Evolutionary conservation across 2,113 vertebrate genomes (phyloP).

Genomic region (Leiothrix lutea): DNA sequence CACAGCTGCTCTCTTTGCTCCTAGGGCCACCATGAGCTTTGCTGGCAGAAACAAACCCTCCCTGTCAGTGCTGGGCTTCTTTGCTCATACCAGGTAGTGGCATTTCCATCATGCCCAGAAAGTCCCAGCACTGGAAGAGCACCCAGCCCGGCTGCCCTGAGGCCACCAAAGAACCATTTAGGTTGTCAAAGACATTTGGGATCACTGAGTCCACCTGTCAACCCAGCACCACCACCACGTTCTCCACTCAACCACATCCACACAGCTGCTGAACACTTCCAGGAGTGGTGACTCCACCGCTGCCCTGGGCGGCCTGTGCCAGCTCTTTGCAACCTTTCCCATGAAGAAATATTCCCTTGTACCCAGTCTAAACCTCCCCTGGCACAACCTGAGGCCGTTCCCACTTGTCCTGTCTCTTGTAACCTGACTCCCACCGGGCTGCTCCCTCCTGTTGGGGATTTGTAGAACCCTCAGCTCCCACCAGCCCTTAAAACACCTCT

Average conservation of each 20-base stretch:
- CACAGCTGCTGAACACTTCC: no score
- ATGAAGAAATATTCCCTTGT: background rate
- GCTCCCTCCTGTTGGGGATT: background rate
- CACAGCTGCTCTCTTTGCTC: background rate
- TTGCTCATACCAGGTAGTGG: background rate
- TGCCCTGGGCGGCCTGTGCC: background rate
- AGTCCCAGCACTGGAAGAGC: background rate
- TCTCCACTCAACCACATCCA: background rate
- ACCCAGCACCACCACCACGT: background rate
- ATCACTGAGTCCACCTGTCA: background rate
- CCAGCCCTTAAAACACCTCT: background rate
- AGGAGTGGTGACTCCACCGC: background rate
- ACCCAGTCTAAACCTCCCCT: background rate
- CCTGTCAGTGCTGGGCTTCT: background rate
- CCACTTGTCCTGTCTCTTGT: background rate
- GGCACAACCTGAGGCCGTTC: rapidly evolving
- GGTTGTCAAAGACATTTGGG: background rate
- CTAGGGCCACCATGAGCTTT: background rate
- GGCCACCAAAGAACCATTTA: background rate
- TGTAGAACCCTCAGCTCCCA: background rate
- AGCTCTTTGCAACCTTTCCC: background rate
- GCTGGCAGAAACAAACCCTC: background rate
- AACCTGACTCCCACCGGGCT: background rate
- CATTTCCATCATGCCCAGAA: background rate
- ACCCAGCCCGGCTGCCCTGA: background rate